A percentile compares a stretch with the other conserved stretches of the same genome.
Conservation (phyloP, 2,113 vertebrate species). For the Saiga tatarica region DNA sequence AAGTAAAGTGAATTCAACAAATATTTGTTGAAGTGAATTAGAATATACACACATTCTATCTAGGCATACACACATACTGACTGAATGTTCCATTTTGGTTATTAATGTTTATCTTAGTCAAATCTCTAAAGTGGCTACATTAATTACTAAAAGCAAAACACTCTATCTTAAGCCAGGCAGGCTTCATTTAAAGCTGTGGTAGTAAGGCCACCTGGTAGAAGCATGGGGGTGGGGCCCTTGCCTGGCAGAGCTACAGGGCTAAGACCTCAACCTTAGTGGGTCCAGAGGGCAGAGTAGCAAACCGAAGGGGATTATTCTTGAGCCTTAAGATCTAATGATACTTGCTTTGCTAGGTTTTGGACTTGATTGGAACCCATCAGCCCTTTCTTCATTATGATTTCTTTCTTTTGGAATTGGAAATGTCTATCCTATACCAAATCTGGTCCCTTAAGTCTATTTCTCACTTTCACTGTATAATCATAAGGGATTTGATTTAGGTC, state of each 20-base stretch:
- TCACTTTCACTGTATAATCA: no score
- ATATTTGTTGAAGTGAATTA: slow-evolving; percentile 9
- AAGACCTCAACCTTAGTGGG: background rate
- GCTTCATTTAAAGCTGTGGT: background rate
- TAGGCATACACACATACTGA: background rate
- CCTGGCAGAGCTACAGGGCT: background rate
- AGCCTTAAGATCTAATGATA: background rate
- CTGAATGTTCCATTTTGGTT: background rate
- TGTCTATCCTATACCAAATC: background rate
- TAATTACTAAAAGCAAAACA: background rate
- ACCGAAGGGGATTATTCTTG: background rate
- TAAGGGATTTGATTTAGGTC: no score
- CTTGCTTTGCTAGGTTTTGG: background rate
- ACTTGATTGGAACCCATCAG: background rate
- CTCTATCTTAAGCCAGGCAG: background rate
- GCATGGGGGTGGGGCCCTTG: background rate
- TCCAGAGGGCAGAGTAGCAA: background rate
- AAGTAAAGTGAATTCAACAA: slow-evolving; percentile 2
- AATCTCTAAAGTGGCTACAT: background rate
- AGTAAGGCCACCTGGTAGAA: background rate
- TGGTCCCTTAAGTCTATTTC: no score
- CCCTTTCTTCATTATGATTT: background rate
- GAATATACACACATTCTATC: background rate
- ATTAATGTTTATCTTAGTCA: slow-evolving; percentile 13
- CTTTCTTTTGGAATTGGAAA: background rate